Base-by-base conservation (phyloP, 2,888 invertebrate genomes). In the Philaethria dido region DNA sequence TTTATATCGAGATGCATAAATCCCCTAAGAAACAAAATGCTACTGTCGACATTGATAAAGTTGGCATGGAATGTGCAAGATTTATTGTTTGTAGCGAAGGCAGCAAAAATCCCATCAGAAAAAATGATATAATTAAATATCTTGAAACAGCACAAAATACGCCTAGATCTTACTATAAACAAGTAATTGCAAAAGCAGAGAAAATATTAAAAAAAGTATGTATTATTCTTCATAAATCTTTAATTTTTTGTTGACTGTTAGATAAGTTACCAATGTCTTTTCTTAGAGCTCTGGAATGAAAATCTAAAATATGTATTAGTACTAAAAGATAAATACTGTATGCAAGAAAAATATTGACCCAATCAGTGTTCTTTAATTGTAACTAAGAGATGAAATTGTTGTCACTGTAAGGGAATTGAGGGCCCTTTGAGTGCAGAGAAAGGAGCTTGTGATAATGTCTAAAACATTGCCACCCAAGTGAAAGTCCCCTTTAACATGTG, bases 81-180 rank as follows among this genome's bases (percentile, higher is more conserved):
- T 91, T 76, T 64, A 82, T 92, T 29, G 36, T 89, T 13, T 86
- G 81, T 71, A 79, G 89, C 0, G 89, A 91, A 81, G 86, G 87
- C 18, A 89, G 88, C 69, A 92, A 92, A 77, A 77, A 85, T 57
- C 91, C 90, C 0, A 83, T 92, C 16, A 88, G 86, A 75, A 81
- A 86, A 5, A 72, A 79, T 1, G 91, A 92, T 73, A 86, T 92
- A 33, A 66, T 76, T 2, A 89, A 87, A 72, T 84, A 89, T 72
- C 73, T 92, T 6, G 20, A 50, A 13, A 4, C 33, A 45, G 33
- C 29, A 16, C 18, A 29, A 13, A 44, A 60, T 47, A 45, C 33
- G 60, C 22, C 14, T 18, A 29, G 33, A 33, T 33, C 0, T 16
- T 14, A 22, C 9, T 18, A 18, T 60, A 60, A 47, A 29, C 16